Base-by-base conservation (phyloP, 2,113 vertebrate genomes). In the Gobius niger region DNA sequence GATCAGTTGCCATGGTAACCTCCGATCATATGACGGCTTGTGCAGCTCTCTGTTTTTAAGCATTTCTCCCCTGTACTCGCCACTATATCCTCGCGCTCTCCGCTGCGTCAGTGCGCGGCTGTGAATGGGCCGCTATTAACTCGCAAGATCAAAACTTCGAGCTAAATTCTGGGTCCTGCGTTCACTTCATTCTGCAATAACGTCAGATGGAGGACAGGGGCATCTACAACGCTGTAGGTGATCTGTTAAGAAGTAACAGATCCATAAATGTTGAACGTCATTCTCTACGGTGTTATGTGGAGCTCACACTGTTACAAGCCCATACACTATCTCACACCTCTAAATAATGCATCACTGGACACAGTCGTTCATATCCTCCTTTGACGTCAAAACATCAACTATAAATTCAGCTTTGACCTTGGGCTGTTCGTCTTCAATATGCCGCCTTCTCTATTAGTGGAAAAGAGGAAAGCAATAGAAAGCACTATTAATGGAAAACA, bases 1-100 rank as follows among this genome's bases (percentile, higher is more conserved):
- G 93, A 93, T 92, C 88, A 87, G 92, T 94, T 93, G 82, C 90
- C 85, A 92, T 92, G 87, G 90, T 84, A 92, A 93, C 92, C 71
- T 44, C 54, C 0, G 85, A 92, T 93, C 93, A 93, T 90, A 92
- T 93, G 93, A 93, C 84, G 87, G 86, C 24, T 24, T 54, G 52
- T 57, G 57, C 87, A 89, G 73, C 78, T 90, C 85, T 87, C 70
- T 61, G 82, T 60, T 72, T 34, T 68, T 77, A 69, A 81, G 77
- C 49, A 24, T 82, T 78, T 76, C 73, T 60, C 44, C 51, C 41
- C 70, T 42, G 49, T 66, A 44, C 59, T 34, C 68, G 60, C 4
- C 19, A 41, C 16, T 66, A 72, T 54, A 66, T 75, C 65, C 68
- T 41, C 65, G 51, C 18, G 0, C 68, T 77, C 66, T 72, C 18